Evolutionary conservation across 2,113 vertebrate species (phyloP).

Genomic region (Seriola rivoliana): DNA sequence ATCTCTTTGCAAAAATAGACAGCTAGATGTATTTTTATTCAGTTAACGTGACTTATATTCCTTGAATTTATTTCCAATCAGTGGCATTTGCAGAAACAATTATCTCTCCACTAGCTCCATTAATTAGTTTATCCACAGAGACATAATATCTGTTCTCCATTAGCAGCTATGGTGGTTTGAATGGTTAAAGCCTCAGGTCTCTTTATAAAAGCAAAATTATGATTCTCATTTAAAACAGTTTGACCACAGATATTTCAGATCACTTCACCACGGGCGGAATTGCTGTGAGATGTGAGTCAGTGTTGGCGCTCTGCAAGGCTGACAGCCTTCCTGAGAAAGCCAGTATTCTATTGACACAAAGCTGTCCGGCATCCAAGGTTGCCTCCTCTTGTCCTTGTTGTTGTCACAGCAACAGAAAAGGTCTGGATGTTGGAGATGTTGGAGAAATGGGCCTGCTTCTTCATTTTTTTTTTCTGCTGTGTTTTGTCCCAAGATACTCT

Average conservation of each 20-base stretch:
- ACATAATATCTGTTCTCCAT: background rate
- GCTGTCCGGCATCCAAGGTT: constrained; percentile 73
- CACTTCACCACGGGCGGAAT: background rate
- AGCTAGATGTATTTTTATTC: background rate
- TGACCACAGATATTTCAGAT: constrained; percentile 37
- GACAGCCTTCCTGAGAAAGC: constrained; percentile 46
- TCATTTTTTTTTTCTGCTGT: background rate
- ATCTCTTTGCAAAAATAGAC: background rate
- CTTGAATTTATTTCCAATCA: background rate
- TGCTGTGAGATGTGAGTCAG: constrained; percentile 45
- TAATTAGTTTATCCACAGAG: constrained; percentile 22
- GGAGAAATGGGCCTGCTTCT: constrained; percentile 6
- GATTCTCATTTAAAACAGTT: constrained; percentile 28
- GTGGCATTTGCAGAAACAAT: constrained; percentile 1
- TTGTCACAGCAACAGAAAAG: constrained; percentile 81
- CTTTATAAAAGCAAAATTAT: constrained; percentile 7
- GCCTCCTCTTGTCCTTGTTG: constrained; percentile 71
- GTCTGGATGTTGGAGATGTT: constrained; percentile 34
- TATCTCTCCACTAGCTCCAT: constrained; percentile 1
- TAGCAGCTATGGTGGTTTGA: constrained; percentile 8
- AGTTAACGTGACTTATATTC: background rate
- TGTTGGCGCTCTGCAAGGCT: constrained; percentile 37
- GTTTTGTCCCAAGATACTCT: constrained; percentile 4
- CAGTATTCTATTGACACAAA: constrained; percentile 71
- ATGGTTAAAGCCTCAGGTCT: background rate